phyloP scores from a whole-genome alignment of 2,797 vertebrate genomes.

The Acomys russatus region DNA sequence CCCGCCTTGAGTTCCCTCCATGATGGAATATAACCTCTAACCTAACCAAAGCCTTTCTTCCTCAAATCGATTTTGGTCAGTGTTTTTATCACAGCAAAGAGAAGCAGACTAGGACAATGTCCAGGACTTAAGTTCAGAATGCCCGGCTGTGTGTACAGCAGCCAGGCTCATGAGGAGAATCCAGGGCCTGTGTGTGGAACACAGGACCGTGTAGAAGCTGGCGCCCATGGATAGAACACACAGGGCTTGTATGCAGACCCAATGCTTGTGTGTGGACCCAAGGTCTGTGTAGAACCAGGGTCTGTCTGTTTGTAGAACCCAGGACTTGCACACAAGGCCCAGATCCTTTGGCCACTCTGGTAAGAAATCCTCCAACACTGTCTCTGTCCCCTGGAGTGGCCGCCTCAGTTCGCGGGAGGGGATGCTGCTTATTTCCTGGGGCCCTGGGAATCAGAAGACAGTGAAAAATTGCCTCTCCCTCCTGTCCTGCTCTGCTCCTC shows the following conservation, averaged over 20 bases:
- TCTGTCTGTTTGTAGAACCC: no score
- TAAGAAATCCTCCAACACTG: fast-evolving
- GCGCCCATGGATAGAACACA: background rate
- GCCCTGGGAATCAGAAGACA: background rate
- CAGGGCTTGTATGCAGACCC: background rate
- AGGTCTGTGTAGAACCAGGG: background rate
- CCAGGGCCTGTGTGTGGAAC: background rate
- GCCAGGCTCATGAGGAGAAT: background rate
- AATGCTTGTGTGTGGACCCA: background rate
- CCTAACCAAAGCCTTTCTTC: background rate
- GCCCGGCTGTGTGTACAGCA: no score
- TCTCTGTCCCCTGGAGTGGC: no score
- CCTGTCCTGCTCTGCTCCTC: background rate
- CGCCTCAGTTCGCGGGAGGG: background rate
- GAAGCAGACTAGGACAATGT: background rate
- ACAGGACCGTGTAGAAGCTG: background rate
- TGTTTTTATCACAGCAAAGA: background rate
- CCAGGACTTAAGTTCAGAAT: background rate
- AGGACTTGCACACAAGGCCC: background rate
- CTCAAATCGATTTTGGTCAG: background rate
- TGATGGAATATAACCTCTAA: background rate
- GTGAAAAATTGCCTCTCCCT: background rate
- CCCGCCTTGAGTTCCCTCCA: background rate
- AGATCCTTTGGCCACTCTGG: background rate
- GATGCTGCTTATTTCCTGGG: background rate